A percentile compares a stretch with the other conserved stretches of the same genome.
Conservation (phyloP, 2,888 invertebrate genomes). For the Drosophila imparisetae region DNA sequence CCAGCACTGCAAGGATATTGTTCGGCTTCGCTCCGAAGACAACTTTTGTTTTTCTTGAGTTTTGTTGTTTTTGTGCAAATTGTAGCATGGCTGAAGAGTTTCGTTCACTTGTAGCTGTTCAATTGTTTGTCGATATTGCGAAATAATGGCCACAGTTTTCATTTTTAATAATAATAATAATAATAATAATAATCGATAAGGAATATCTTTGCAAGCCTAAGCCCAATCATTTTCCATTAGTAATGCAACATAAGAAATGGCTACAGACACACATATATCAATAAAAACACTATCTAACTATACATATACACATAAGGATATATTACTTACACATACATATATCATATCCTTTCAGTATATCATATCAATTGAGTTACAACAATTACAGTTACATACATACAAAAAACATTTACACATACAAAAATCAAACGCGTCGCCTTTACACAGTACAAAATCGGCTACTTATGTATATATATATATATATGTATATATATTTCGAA, state of each 20-base stretch:
- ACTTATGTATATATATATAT: constrained; percentile 50
- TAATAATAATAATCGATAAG: constrained; percentile 37
- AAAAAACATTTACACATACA: constrained; percentile 63
- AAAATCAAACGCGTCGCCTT: constrained; percentile 55
- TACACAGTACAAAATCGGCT: constrained; percentile 70
- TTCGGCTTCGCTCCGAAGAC: constrained; percentile 2
- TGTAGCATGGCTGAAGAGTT: constrained; percentile 43
- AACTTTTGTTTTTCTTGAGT: not conserved
- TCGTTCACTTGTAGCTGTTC: constrained; percentile 29
- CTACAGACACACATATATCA: constrained; percentile 35
- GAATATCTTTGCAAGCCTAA: constrained; percentile 54
- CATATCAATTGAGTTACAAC: constrained; percentile 49
- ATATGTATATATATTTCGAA: constrained; percentile 32
- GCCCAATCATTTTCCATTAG: constrained; percentile 25
- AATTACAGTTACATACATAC: constrained; percentile 56
- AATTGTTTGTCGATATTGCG: constrained; percentile 20
- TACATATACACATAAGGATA: constrained; percentile 48
- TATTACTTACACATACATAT: constrained; percentile 38
- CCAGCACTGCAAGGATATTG: constrained; percentile 21
- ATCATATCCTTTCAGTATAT: constrained; percentile 40
- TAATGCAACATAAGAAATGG: constrained; percentile 38
- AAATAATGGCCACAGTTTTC: constrained; percentile 47
- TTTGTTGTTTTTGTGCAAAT: constrained; percentile 51
- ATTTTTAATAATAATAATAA: constrained; percentile 28
- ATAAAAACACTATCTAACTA: constrained; percentile 50